phyloP scores from a whole-genome alignment of 2,888 invertebrate species.

The Scaptomyza reducta region DNA sequence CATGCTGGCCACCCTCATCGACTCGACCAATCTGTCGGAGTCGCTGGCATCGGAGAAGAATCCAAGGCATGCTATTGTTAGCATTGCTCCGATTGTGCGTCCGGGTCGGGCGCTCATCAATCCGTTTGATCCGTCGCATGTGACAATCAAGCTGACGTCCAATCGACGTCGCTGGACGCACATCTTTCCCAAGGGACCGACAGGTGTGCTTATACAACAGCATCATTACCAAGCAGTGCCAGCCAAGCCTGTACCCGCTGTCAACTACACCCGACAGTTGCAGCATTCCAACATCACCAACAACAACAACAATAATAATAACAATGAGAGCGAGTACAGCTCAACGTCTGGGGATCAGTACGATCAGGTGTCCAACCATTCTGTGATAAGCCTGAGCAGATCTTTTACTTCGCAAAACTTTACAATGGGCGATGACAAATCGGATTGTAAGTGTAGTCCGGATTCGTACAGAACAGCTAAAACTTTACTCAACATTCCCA shows the following conservation, averaged over 20 bases:
- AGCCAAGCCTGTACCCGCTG: constrained; percentile 65
- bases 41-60: constrained; percentile 83
- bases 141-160: constrained; percentile 97
- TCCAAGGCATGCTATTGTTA: constrained; percentile 81
- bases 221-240: constrained; percentile 96
- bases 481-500: not conserved
- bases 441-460: constrained; percentile 69
- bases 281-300: constrained; percentile 34
- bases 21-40: constrained; percentile 81
- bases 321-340: constrained; percentile 70
- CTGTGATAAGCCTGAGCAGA: constrained; percentile 69
- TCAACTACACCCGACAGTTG: constrained; percentile 27
- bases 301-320: constrained; percentile 47
- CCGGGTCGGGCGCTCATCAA: constrained; percentile 95
- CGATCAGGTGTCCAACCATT: constrained; percentile 81
- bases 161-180: constrained; percentile 99
- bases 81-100: constrained; percentile 87
- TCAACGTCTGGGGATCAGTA: constrained; percentile 80
- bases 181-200: constrained; percentile 98
- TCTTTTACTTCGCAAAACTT: constrained; percentile 67
- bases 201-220: constrained; percentile 95
- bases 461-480: not conserved
- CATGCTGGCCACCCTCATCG: constrained; percentile 85
- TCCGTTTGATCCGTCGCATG: constrained; percentile 99
- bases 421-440: constrained; percentile 65